A percentile compares a stretch with the other conserved stretches of the same genome.
These are phyloP conservation scores for Helarctos malayanus DNA, from an alignment of 2,797 vertebrate species.

Conservation along the genomic window DNA sequence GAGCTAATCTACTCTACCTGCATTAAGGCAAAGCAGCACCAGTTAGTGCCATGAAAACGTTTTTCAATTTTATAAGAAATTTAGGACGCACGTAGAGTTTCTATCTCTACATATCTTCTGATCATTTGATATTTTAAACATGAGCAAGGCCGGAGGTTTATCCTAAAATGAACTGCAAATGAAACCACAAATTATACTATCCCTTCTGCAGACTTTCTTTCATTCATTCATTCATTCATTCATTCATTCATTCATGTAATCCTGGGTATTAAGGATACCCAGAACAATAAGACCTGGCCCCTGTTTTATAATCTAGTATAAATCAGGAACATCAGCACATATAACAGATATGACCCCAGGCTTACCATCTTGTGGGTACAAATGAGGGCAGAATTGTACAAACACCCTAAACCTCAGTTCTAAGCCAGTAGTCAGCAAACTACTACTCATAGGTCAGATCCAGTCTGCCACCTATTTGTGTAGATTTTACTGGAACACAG, in stretches of 20 bases:
- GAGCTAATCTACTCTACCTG: constrained; percentile 55
- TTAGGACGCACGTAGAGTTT: not conserved
- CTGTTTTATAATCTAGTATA: not conserved
- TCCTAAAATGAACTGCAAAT: not conserved
- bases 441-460: not conserved
- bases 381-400: not conserved
- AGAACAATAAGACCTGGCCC: not conserved
- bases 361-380: not conserved
- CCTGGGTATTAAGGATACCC: not conserved
- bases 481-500: not conserved
- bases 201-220: not conserved
- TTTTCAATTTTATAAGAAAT: not conserved
- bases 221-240: not conserved
- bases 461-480: not conserved
- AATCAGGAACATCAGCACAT: not conserved
- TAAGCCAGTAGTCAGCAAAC: not conserved
- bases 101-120: not conserved
- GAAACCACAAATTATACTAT: not conserved
- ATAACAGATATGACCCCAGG: not conserved
- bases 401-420: not conserved
- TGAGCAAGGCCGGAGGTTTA: not conserved
- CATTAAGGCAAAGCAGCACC: not conserved
- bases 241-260: not conserved
- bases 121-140: constrained; percentile 42
- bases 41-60: not conserved